Conservation (phyloP, 2,113 vertebrate species). For the Donacobius atricapilla region DNA sequence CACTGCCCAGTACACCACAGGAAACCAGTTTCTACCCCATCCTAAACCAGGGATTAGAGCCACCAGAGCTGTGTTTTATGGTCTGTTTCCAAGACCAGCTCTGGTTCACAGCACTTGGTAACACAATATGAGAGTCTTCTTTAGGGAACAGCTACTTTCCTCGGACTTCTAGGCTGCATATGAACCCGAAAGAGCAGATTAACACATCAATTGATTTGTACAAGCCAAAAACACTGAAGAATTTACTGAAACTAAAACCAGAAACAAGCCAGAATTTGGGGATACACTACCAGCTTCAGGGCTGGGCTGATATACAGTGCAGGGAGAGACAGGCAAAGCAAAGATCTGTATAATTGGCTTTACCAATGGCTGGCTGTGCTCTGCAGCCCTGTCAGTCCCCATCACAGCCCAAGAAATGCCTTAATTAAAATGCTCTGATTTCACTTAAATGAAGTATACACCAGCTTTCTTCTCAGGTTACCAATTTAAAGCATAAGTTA, state of each 20-base stretch:
- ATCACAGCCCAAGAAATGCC: not conserved
- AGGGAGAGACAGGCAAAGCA: not conserved
- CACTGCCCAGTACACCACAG: not conserved
- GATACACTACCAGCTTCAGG: fast-evolving
- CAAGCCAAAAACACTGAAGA: not conserved
- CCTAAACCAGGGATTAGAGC: not conserved
- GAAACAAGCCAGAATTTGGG: not conserved
- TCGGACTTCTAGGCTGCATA: not conserved
- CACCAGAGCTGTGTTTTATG: not conserved
- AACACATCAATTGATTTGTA: not conserved
- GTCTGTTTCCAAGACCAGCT: not conserved
- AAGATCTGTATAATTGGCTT: not conserved
- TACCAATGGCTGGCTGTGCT: not conserved
- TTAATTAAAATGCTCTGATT: not conserved
- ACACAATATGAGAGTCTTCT: not conserved
- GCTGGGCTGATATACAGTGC: not conserved
- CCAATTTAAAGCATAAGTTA: not conserved
- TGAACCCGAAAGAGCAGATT: not conserved
- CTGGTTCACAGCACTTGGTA: not conserved
- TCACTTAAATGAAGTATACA: not conserved
- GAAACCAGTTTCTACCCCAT: slow-evolving; percentile 1
- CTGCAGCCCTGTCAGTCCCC: not conserved
- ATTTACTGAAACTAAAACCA: not conserved
- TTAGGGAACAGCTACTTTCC: not conserved
- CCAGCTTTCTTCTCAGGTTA: not conserved